Evolutionary conservation across 2,113 vertebrate genomes (phyloP).

Genomic region (Rousettus leschenaultii): DNA sequence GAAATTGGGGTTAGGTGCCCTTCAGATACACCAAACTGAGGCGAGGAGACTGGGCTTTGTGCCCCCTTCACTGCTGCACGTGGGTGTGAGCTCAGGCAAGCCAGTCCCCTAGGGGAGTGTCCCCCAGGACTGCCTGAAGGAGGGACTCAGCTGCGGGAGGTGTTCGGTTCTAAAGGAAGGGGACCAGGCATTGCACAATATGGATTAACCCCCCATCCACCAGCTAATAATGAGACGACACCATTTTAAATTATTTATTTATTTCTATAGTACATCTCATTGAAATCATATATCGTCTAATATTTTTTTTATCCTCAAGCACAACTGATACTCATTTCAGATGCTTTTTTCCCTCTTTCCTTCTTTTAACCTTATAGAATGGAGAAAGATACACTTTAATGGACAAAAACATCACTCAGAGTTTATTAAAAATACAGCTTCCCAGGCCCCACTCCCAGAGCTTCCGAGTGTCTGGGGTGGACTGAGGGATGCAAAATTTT

Average conservation of each 20-base stretch:
- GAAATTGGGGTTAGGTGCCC: neutral
- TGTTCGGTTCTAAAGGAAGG: fast-evolving
- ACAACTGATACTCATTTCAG: constrained; percentile 33
- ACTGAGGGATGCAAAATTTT: neutral
- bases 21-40: neutral
- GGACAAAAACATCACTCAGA: neutral
- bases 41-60: neutral
- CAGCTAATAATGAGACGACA: neutral
- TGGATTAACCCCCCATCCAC: no score
- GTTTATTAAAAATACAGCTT: constrained; percentile 13
- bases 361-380: neutral
- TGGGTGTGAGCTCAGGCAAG: neutral
- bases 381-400: constrained; percentile 1
- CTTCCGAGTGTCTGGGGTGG: neutral
- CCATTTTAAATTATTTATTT: constrained; percentile 72
- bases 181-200: neutral
- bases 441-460: neutral
- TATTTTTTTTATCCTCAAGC: constrained; percentile 34
- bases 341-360: constrained; percentile 1
- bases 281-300: constrained; percentile 49
- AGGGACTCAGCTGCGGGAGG: neutral
- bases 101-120: neutral
- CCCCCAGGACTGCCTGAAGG: neutral
- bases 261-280: constrained; percentile 54
- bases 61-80: neutral